Evolutionary conservation across 1,140 invertebrate genomes (phyloP), one percentile per base, ranked within the genome.

Genomic region (Stenopsyche tienmushanensis): DNA sequence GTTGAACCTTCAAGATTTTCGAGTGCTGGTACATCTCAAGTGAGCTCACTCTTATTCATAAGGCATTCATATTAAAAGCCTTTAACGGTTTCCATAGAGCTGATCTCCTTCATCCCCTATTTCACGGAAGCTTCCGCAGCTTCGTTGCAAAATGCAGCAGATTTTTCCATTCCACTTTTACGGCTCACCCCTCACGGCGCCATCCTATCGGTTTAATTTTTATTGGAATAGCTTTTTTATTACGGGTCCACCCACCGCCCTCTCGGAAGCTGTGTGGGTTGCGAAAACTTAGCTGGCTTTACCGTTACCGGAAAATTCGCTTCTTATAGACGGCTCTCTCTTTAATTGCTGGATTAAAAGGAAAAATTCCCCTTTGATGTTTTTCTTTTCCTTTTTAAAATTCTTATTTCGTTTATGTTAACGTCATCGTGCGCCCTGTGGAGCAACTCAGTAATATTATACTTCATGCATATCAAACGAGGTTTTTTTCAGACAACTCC

Each of bases 271-370:
- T n/a, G n/a, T n/a, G n/a, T n/a, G 44, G 10, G 5, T 15, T 47
- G 44, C 17, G 18, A 5, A 8, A 60, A 60, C 41, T 47, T 60
- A 47, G 24, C 41, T 17, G 55, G 55, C 23, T 60, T 60, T 60
- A 13, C 57, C 2, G 1, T 18, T 9, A 10, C 42, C 24, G 44
- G 57, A 10, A 60, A 60, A 39, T 41, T 41, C n/a, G 57, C 57
- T 23, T 21, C 21, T 39, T 15, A 15, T 21, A 41, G 9, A 39
- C 21, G 39, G 57, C 57, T 47, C 41, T 60, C 42, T 25, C 44
- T 60, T 60, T 60, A 60, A 60, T 60, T 60, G 57, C 57, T 44
- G 57, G 57, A 60, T 60, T 60, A 60, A 60, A 60, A 60, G 42
- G 25, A 60, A 47, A 60, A 60, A 60, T 26, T 47, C 24, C 57